Conservation (phyloP, 2,797 vertebrate genomes). For the Telmatherina bonti region DNA sequence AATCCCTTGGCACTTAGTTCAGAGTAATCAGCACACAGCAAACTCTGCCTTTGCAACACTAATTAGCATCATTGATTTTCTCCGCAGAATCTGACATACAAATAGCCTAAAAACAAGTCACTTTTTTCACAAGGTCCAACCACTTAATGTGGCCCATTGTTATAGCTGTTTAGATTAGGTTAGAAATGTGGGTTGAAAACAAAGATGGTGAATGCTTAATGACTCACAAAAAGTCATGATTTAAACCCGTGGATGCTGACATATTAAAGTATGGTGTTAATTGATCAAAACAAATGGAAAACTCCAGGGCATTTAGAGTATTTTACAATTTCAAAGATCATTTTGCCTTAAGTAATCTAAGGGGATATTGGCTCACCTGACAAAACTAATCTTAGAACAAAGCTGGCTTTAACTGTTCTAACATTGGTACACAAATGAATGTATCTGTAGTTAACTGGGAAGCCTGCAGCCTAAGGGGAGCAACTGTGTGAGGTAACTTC, state of each 20-base stretch:
- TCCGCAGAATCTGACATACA: constrained; percentile 71
- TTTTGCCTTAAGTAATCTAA: constrained; percentile 29
- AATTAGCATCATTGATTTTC: constrained; percentile 83
- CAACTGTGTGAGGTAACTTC: constrained; percentile 61
- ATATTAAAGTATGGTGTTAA: constrained; percentile 46
- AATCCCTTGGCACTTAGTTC: constrained; percentile 80
- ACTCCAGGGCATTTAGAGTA: constrained; percentile 18
- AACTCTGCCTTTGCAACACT: constrained; percentile 77
- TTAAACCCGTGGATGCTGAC: constrained; percentile 35
- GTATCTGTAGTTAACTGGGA: constrained; percentile 52
- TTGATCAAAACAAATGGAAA: constrained; percentile 38
- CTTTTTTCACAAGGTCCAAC: constrained; percentile 43
- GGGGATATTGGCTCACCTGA: constrained; percentile 37
- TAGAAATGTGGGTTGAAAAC: constrained; percentile 35
- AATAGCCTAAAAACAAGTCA: constrained; percentile 72
- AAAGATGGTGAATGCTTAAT: constrained; percentile 21
- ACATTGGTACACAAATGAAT: constrained; percentile 67
- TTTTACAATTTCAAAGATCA: constrained; percentile 31
- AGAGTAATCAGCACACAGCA: constrained; percentile 77
- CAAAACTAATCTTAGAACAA: constrained; percentile 47
- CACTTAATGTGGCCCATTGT: constrained; percentile 48
- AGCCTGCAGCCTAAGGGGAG: constrained; percentile 48
- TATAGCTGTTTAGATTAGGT: constrained; percentile 27
- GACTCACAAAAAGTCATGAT: constrained; percentile 36
- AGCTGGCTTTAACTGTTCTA: constrained; percentile 66